These are phyloP conservation scores for Hoplostethus atlanticus DNA, from an alignment of 2,797 vertebrate species.

Conservation along the genomic window DNA sequence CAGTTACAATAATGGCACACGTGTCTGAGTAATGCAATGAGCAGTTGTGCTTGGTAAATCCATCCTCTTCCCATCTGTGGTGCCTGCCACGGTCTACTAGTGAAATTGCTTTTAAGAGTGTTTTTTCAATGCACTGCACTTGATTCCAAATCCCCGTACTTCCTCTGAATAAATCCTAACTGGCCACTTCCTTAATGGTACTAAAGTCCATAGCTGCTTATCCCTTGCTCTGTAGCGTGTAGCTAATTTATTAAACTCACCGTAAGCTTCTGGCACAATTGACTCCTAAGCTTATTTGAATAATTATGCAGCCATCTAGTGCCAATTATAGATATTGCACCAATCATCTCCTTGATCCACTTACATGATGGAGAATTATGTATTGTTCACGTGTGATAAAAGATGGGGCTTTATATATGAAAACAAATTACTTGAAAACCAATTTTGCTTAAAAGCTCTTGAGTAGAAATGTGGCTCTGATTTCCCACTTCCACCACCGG, in stretches of 20 bases:
- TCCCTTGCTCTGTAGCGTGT: conserved; percentile 43
- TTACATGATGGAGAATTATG: conserved; percentile 77
- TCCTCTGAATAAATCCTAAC: conserved; percentile 58
- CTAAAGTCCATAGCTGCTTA: conserved; percentile 65
- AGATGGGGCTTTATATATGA: conserved; percentile 57
- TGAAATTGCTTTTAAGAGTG: conserved; percentile 53
- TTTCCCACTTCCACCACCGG: conserved; percentile 85
- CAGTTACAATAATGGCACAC: conserved; percentile 57
- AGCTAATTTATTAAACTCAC: conserved; percentile 60
- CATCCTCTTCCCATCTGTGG: conserved; percentile 64
- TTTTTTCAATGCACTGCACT: conserved; percentile 50
- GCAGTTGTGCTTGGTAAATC: conserved; percentile 85
- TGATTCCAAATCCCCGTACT: conserved; percentile 39
- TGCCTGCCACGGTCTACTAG: conserved; percentile 59
- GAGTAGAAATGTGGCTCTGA: conserved; percentile 73
- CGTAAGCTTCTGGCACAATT: conserved; percentile 61
- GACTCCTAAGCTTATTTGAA: conserved; percentile 76
- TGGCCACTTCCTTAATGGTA: conserved; percentile 60
- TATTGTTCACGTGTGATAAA: conserved; percentile 72
- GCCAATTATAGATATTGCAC: conserved; percentile 88
- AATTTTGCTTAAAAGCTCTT: conserved; percentile 74
- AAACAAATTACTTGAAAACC: conserved; percentile 71
- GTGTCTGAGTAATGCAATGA: conserved; percentile 70
- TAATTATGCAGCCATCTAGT: conserved; percentile 89
- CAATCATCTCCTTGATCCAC: conserved; percentile 77